A percentile compares a stretch with the other conserved stretches of the same genome.
Conservation (phyloP, 35 echinoderm and acorn worm species). For the Lytechinus pictus region DNA sequence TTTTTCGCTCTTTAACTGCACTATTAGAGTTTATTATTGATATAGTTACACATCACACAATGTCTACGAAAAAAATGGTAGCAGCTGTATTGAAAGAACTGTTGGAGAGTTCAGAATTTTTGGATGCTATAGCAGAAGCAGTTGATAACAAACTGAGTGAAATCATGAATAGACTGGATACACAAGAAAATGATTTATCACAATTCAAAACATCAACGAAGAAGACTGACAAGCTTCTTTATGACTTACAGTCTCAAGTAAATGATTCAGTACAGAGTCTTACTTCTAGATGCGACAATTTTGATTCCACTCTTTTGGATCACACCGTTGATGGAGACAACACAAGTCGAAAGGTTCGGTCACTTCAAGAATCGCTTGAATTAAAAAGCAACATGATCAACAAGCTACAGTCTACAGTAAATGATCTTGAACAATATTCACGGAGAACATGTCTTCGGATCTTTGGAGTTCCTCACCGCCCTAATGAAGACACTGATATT, state of each 20-base stretch:
- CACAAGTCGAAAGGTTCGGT: not conserved
- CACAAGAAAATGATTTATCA: constrained; percentile 6
- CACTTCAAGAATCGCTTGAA: not conserved
- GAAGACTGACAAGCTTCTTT: not conserved
- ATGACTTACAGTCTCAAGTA: not conserved
- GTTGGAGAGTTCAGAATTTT: constrained; percentile 17
- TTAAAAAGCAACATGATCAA: not conserved
- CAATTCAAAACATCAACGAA: constrained; percentile 1
- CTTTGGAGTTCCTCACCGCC: constrained; percentile 9
- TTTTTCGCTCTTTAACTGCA: no score
- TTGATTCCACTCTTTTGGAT: not conserved
- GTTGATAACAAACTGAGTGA: constrained; percentile 36
- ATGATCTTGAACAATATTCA: not conserved
- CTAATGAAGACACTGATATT: not conserved
- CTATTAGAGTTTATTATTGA: no score
- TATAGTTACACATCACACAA: no score
- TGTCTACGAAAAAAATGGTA: no score
- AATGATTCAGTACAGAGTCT: not conserved
- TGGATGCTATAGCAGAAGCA: constrained; percentile 7
- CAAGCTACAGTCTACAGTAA: not conserved
- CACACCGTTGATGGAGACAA: not conserved
- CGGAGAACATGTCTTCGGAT: not conserved
- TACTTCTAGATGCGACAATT: not conserved
- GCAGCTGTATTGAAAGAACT: no score
- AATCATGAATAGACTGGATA: not conserved